These are phyloP conservation scores for Elgaria multicarinata DNA, from an alignment of 2,113 vertebrate species.

Conservation along the genomic window DNA sequence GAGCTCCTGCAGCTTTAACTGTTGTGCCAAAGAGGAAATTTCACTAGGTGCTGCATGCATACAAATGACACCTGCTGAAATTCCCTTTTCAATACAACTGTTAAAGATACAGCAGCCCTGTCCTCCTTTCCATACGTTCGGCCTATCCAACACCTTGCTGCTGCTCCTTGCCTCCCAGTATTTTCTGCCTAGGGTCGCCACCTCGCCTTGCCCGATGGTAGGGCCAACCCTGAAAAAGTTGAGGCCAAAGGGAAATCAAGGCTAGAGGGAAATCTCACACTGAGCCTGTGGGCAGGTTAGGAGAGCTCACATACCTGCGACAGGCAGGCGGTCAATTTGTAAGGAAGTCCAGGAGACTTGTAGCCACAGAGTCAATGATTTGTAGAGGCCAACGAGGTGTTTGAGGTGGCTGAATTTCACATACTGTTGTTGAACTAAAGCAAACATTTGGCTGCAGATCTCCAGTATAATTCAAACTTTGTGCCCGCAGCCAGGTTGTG, in stretches of 20 bases:
- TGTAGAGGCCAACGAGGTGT: not conserved
- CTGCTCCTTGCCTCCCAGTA: not conserved
- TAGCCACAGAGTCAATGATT: not conserved
- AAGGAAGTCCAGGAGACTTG: not conserved
- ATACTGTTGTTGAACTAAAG: not conserved
- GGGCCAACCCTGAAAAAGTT: not conserved
- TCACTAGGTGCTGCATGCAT: too few species aligned
- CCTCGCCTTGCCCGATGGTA: not conserved
- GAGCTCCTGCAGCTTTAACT: too few species aligned
- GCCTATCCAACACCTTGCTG: too few species aligned
- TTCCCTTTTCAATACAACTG: too few species aligned
- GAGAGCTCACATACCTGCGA: not conserved
- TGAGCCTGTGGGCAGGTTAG: not conserved
- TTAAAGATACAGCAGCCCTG: too few species aligned
- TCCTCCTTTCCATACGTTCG: too few species aligned
- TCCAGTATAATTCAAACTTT: not conserved
- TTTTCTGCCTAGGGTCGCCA: not conserved
- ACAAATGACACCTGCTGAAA: too few species aligned
- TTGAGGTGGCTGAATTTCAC: not conserved
- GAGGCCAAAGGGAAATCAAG: not conserved
- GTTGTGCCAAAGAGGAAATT: too few species aligned
- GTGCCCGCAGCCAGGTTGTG: not conserved
- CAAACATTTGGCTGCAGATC: not conserved
- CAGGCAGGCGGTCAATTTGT: not conserved
- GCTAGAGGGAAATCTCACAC: not conserved